Conservation (phyloP, 2,113 vertebrate species). For the Gorsachius goisagi region DNA sequence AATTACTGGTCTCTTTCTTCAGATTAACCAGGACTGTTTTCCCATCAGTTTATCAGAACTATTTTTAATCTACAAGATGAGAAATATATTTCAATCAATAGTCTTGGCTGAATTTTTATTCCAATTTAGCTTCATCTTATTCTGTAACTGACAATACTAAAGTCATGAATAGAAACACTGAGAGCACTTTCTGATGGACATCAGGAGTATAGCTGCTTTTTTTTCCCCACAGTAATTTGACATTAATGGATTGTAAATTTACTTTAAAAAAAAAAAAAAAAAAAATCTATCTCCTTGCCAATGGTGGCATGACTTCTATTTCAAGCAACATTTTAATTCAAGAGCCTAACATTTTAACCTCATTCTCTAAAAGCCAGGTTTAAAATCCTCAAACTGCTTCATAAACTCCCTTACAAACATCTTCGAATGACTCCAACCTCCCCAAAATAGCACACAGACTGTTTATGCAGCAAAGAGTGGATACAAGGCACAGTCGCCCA, state of each 20-base stretch:
- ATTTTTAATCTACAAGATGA: neutral
- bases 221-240: fast-evolving
- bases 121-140: neutral
- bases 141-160: neutral
- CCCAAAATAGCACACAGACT: neutral
- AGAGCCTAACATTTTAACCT: neutral
- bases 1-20: neutral
- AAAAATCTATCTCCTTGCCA: neutral
- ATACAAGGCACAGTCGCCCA: neutral
- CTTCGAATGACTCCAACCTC: neutral
- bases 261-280: neutral
- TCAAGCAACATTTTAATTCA: neutral
- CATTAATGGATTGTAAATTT: neutral
- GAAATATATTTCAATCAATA: neutral
- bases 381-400: neutral
- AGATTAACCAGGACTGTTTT: neutral
- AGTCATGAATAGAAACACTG: neutral
- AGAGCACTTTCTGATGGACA: neutral
- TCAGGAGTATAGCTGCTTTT: neutral
- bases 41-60: neutral
- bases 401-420: neutral
- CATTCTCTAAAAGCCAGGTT: neutral
- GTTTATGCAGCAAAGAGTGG: neutral
- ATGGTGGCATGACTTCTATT: neutral
- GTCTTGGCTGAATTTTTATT: neutral